A percentile compares a stretch with the other conserved stretches of the same genome.
These are phyloP conservation scores for Falco columbarius DNA, from an alignment of 2,797 vertebrate genomes.

Conservation along the genomic window DNA sequence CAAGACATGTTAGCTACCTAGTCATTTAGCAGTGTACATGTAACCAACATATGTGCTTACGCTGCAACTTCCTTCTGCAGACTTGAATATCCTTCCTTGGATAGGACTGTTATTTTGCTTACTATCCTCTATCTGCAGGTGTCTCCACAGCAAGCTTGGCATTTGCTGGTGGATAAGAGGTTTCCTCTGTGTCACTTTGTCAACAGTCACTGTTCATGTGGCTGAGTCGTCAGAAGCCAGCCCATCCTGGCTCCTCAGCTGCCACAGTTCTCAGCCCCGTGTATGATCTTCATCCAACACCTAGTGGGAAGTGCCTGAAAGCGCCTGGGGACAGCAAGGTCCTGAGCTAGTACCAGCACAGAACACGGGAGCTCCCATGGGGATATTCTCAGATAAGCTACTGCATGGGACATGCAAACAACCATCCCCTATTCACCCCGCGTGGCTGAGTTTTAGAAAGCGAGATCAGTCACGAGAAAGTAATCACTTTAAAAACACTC, in stretches of 20 bases:
- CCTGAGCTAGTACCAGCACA: background rate
- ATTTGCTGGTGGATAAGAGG: background rate
- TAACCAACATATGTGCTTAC: background rate
- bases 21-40: background rate
- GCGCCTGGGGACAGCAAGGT: background rate
- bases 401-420: background rate
- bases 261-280: background rate
- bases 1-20: background rate
- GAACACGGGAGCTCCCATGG: background rate
- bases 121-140: background rate
- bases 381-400: background rate
- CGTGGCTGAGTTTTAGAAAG: background rate
- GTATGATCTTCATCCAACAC: background rate
- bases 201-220: background rate
- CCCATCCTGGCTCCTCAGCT: background rate
- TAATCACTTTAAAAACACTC: background rate
- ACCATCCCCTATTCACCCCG: background rate
- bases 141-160: background rate
- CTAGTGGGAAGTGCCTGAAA: background rate
- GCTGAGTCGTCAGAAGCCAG: background rate
- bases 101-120: background rate
- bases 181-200: background rate
- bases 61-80: background rate
- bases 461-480: background rate
- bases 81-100: background rate